These are phyloP conservation scores for Scolopax mira DNA, from an alignment of 2,113 vertebrate species.

Conservation along the genomic window DNA sequence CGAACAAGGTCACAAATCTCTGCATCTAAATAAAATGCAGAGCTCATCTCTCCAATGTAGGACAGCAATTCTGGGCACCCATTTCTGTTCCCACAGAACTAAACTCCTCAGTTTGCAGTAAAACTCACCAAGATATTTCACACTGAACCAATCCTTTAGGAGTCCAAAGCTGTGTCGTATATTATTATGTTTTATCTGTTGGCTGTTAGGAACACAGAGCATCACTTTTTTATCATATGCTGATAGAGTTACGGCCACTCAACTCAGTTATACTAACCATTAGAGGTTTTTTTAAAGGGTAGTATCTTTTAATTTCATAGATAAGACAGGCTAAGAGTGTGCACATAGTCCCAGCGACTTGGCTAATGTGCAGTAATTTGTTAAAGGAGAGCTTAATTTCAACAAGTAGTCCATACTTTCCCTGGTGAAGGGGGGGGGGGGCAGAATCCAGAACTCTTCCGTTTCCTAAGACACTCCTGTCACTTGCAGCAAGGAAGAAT, in stretches of 20 bases:
- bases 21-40: neutral
- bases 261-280: neutral
- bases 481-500: neutral
- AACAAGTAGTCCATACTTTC: neutral
- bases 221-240: neutral
- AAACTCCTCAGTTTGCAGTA: neutral
- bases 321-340: neutral
- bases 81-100: neutral
- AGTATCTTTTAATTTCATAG: neutral
- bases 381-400: constrained; percentile 24
- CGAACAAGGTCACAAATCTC: neutral
- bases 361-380: neutral
- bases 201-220: neutral
- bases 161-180: neutral
- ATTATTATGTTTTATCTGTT: neutral
- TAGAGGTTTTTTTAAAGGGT: neutral
- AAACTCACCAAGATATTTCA: neutral
- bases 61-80: neutral
- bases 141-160: neutral
- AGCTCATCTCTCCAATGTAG: neutral
- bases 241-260: neutral
- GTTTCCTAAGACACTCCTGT: neutral
- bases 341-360: neutral
- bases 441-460: neutral
- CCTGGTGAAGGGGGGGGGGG: neutral